These are phyloP conservation scores for Schizopygopsis pylzovi DNA, from an alignment of 2,797 vertebrate species.

Conservation along the genomic window DNA sequence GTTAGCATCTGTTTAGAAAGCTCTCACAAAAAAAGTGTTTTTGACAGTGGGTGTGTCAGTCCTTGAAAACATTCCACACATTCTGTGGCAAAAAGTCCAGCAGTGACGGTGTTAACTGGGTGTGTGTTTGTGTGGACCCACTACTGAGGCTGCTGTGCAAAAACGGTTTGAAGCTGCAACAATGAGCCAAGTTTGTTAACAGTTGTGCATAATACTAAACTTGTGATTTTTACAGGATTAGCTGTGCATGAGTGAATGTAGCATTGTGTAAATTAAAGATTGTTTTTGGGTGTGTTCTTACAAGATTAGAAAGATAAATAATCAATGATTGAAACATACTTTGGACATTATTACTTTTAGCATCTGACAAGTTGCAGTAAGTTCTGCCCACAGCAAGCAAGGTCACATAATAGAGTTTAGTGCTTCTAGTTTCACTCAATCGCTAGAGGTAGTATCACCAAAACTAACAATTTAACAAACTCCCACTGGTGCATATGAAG, in stretches of 20 bases:
- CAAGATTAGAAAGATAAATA: conserved; percentile 28
- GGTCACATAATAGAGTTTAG: conserved; percentile 6
- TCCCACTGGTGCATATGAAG: not conserved
- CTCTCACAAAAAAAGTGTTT: conserved; percentile 15
- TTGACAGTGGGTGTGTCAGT: conserved; percentile 46
- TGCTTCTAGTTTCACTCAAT: not conserved
- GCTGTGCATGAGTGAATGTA: not conserved
- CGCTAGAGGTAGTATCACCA: not conserved
- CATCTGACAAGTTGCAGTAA: conserved; percentile 5
- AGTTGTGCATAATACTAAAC: conserved; percentile 3
- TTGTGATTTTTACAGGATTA: not conserved
- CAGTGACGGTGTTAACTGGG: conserved; percentile 28
- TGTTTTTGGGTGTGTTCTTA: conserved; percentile 2
- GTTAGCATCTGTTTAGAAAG: not conserved
- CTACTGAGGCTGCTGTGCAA: not conserved
- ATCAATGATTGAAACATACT: conserved; percentile 35
- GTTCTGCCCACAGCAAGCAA: not conserved
- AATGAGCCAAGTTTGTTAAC: not conserved
- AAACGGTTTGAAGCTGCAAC: conserved; percentile 43
- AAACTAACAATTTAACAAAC: not conserved
- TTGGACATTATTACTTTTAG: conserved; percentile 33
- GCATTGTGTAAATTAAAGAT: not conserved
- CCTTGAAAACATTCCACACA: conserved; percentile 53
- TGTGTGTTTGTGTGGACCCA: conserved; percentile 30
- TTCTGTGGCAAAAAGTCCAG: conserved; percentile 37